Evolutionary conservation across 92 coral and sea anemone genomes (phyloP).

Genomic region (Ricordea florida): DNA sequence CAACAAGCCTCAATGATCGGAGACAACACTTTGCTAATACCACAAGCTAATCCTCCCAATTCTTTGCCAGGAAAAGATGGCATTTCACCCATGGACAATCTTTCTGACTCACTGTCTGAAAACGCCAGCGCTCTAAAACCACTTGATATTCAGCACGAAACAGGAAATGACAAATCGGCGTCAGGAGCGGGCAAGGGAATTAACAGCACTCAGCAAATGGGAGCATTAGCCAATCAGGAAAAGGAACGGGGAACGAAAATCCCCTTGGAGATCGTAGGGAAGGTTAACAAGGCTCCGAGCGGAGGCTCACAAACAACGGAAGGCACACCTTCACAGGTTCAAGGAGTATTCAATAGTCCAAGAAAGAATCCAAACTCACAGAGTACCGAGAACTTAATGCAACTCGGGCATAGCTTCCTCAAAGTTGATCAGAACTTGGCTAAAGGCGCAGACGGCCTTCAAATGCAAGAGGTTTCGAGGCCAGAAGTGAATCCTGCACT

Average conservation of each 20-base stretch:
- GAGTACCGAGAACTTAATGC: neutral
- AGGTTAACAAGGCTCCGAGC: too few species aligned
- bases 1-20: constrained; percentile 4
- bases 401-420: neutral
- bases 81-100: neutral
- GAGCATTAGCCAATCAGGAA: too few species aligned
- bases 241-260: too few species aligned
- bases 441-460: constrained; percentile 11
- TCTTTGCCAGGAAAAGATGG: neutral
- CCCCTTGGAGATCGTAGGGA: too few species aligned
- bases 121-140: neutral
- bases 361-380: neutral
- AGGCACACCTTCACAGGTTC: neutral
- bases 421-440: constrained; percentile 20
- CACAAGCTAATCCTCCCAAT: neutral
- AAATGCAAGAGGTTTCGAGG: constrained; percentile 36
- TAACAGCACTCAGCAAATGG: too few species aligned
- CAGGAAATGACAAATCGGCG: neutral
- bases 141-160: neutral
- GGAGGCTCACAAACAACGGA: too few species aligned
- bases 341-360: neutral
- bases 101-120: neutral
- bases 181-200: too few species aligned
- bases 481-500: constrained; percentile 10
- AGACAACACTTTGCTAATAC: constrained; percentile 12